Conservation (phyloP, 2,797 vertebrate species). For the Pempheris klunzingeri region DNA sequence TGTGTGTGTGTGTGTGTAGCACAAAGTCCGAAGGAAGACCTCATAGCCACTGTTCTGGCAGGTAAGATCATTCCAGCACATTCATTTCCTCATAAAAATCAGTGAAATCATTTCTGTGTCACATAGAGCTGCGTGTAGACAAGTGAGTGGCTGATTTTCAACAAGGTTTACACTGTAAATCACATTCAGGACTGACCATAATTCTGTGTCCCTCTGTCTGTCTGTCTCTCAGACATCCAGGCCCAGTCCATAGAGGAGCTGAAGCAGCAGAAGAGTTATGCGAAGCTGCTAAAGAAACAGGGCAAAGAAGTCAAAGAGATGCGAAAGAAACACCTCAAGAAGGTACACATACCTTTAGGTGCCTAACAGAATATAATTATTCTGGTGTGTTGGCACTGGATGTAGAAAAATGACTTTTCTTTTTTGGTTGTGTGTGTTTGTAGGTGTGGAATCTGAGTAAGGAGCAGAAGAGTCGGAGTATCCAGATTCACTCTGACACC, state of each 20-base stretch:
- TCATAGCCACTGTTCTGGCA: slow-evolving; percentile 87
- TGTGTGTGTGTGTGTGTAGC: slow-evolving; percentile 49
- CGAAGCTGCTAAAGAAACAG: slow-evolving; percentile 89
- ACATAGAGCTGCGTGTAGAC: neutral
- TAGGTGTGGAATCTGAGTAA: slow-evolving; percentile 85
- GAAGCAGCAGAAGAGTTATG: slow-evolving; percentile 85
- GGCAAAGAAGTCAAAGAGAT: slow-evolving; percentile 89
- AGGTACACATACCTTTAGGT: slow-evolving; percentile 68
- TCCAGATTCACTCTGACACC: slow-evolving; percentile 79
- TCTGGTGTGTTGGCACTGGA: neutral
- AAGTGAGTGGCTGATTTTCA: neutral
- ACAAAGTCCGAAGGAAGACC: slow-evolving; percentile 85
- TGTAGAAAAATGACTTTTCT: neutral
- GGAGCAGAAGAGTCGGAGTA: slow-evolving; percentile 81
- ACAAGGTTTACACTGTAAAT: neutral
- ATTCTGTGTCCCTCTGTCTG: neutral
- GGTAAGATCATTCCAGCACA: slow-evolving; percentile 78
- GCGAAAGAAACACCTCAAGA: slow-evolving; percentile 89
- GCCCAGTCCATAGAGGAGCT: slow-evolving; percentile 84
- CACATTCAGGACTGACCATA: neutral
- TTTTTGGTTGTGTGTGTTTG: slow-evolving; percentile 35
- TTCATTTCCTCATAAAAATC: slow-evolving; percentile 22
- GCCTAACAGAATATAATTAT: neutral
- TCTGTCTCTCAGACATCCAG: slow-evolving; percentile 79
- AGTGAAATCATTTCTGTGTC: slow-evolving; percentile 10